These are phyloP conservation scores for Notospermus geniculatus DNA, from an alignment of 1,140 invertebrate species.

Conservation along the genomic window DNA sequence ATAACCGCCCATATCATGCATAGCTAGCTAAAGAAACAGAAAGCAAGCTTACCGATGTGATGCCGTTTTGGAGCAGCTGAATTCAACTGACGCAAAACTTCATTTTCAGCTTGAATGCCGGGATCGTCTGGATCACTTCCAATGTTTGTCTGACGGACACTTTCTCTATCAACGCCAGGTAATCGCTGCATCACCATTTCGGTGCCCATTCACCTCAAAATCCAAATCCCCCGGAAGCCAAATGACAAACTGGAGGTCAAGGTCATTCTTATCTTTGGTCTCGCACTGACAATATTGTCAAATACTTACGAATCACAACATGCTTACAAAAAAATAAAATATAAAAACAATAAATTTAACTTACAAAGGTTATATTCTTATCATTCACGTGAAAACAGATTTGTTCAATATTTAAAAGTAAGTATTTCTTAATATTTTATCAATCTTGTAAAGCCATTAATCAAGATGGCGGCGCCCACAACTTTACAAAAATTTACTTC, in stretches of 20 bases:
- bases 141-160: background rate
- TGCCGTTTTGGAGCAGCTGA: slow-evolving; percentile 2
- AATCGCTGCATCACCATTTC: background rate
- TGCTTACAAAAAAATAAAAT: too few species aligned
- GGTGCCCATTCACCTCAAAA: background rate
- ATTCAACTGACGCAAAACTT: slow-evolving; percentile 2
- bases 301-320: too few species aligned
- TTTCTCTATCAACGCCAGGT: background rate
- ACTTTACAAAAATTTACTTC: slow-evolving; percentile 10
- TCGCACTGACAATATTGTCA: too few species aligned
- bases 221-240: background rate
- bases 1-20: too few species aligned
- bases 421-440: too few species aligned
- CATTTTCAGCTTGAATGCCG: background rate
- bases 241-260: too few species aligned
- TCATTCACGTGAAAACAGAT: too few species aligned
- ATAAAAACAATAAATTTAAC: too few species aligned
- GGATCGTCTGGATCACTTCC: background rate
- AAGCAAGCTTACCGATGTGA: slow-evolving; percentile 8
- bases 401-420: too few species aligned
- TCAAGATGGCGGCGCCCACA: background rate
- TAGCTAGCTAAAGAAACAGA: too few species aligned
- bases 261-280: too few species aligned
- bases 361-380: too few species aligned
- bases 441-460: background rate